phyloP scores from a whole-genome alignment of 2,797 vertebrate species.

The Salmo trutta region DNA sequence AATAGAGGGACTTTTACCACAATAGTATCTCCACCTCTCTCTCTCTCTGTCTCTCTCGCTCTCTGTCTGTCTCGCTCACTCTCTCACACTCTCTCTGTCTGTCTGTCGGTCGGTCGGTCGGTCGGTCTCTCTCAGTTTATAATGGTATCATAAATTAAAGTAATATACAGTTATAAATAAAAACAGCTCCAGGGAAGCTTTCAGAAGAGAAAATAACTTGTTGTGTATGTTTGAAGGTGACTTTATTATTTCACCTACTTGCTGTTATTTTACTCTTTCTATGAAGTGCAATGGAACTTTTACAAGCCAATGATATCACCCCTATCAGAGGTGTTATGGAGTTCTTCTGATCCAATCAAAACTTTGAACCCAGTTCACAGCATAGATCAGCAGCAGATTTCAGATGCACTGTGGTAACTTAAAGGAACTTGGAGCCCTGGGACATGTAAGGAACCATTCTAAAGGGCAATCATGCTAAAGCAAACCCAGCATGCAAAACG shows the following conservation, averaged over 20 bases:
- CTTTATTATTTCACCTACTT: slow-evolving; percentile 16
- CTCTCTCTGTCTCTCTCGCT: slow-evolving; percentile 1
- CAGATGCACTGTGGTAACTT: neutral
- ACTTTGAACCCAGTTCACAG: slow-evolving; percentile 34
- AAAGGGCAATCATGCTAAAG: slow-evolving; percentile 21
- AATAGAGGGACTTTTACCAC: neutral
- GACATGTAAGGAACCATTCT: slow-evolving; percentile 9
- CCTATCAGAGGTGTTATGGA: slow-evolving; percentile 3
- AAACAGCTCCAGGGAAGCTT: neutral
- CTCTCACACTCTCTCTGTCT: fast-evolving
- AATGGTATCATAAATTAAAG: neutral
- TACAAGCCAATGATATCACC: slow-evolving; percentile 11
- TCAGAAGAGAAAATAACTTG: slow-evolving; percentile 5
- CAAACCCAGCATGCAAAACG: slow-evolving; percentile 17
- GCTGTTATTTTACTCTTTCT: slow-evolving; percentile 13
- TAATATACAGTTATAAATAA: neutral
- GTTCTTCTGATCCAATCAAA: slow-evolving; percentile 5
- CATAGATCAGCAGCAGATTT: neutral
- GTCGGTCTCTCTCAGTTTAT: neutral
- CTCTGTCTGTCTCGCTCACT: too few species aligned
- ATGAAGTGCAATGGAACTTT: slow-evolving; percentile 12
- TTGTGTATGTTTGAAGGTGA: slow-evolving; percentile 1
- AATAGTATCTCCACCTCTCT: slow-evolving; percentile 6
- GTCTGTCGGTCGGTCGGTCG: too few species aligned
- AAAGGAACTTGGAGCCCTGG: neutral